Evolutionary conservation across 2,797 vertebrate genomes (phyloP).

Genomic region (Tarsius wallacei): DNA sequence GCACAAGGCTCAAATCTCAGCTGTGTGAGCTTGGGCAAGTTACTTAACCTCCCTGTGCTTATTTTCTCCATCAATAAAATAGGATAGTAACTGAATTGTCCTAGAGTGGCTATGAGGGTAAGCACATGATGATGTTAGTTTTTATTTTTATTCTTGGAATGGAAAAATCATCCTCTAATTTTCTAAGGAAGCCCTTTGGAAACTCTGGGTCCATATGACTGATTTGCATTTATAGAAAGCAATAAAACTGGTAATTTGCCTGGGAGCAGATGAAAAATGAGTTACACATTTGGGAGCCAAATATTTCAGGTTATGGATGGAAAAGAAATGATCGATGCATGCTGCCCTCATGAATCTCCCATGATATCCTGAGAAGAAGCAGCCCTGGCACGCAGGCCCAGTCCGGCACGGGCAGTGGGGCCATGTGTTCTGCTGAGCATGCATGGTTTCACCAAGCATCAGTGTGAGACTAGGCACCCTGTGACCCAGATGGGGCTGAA

Average conservation of each 20-base stretch:
- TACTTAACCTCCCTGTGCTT: not conserved
- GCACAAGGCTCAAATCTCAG: not conserved
- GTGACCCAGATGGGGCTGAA: fast-evolving
- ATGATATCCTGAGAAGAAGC: fast-evolving
- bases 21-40: not conserved
- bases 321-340: fast-evolving
- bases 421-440: fast-evolving
- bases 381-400: fast-evolving
- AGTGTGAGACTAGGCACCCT: fast-evolving
- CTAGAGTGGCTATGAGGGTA: too few species aligned
- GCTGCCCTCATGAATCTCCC: fast-evolving
- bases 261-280: not conserved
- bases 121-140: fast-evolving
- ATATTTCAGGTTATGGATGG: too few species aligned
- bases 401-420: fast-evolving
- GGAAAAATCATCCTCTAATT: not conserved
- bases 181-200: not conserved
- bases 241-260: not conserved
- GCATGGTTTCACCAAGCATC: fast-evolving
- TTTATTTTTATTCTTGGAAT: not conserved
- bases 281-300: not conserved
- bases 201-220: not conserved
- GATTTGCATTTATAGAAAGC: not conserved
- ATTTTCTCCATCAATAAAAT: not conserved
- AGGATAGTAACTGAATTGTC: not conserved